Percentiles rank a stretch among this genome's conserved stretches.
Conservation (phyloP, 2,797 vertebrate genomes). For the Cirrhinus molitorella region DNA sequence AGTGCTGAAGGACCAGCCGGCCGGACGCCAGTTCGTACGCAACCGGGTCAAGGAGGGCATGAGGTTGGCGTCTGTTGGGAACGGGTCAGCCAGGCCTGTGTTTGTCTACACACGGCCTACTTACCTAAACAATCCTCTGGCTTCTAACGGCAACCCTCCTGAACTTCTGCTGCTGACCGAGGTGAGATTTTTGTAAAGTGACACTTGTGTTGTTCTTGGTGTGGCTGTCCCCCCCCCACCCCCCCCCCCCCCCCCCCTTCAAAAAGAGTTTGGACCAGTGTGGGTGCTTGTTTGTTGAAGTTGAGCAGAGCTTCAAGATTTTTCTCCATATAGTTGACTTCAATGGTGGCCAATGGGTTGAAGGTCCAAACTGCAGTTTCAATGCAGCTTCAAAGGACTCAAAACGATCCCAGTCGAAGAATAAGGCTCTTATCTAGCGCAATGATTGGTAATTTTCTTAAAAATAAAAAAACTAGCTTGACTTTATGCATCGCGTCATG, state of each 20-base stretch:
- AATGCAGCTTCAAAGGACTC: too few relatives aligned
- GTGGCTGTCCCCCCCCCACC: too few relatives aligned
- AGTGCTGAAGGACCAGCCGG: conserved; percentile 77
- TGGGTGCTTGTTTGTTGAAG: background rate
- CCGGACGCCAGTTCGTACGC: conserved; percentile 90
- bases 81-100: conserved; percentile 86
- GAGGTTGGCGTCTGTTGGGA: conserved; percentile 88
- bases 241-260: too few relatives aligned
- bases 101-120: conserved; percentile 94
- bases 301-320: background rate
- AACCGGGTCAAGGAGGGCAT: conserved; percentile 92
- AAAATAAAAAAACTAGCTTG: too few relatives aligned
- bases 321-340: too few relatives aligned
- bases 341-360: too few relatives aligned
- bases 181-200: conserved; percentile 76
- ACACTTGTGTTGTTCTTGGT: background rate
- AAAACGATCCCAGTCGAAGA: too few relatives aligned
- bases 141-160: background rate
- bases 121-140: conserved; percentile 75
- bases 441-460: too few relatives aligned
- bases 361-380: too few relatives aligned
- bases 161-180: conserved; percentile 82
- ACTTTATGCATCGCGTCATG: too few relatives aligned
- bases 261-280: background rate
- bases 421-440: too few relatives aligned